Conservation (phyloP, 2,888 invertebrate genomes). For the Lypha dubia region DNA sequence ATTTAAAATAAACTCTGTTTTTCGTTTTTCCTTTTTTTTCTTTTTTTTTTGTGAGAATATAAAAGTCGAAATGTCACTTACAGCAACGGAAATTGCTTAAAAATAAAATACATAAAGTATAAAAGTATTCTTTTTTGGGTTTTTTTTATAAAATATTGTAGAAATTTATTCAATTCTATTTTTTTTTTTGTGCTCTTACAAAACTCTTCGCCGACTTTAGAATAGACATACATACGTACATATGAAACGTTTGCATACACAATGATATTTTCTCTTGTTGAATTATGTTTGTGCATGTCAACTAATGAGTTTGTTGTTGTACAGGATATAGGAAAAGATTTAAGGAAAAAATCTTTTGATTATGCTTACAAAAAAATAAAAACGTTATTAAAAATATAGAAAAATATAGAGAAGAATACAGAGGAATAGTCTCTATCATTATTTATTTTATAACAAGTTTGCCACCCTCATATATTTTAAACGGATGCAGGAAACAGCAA, state of each 20-base stretch:
- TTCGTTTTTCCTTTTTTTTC: conserved; percentile 4
- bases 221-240: too few relatives aligned
- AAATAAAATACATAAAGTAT: conserved; percentile 51
- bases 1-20: conserved; percentile 5
- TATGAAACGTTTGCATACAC: neutral
- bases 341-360: conserved; percentile 23
- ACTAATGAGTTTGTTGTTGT: conserved; percentile 67
- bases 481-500: conserved; percentile 81
- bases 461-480: conserved; percentile 53
- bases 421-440: neutral
- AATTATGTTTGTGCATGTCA: conserved; percentile 17
- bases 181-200: too few relatives aligned
- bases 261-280: neutral
- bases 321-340: conserved; percentile 13
- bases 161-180: conserved; percentile 2
- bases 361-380: conserved; percentile 22
- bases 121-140: conserved; percentile 24
- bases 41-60: conserved; percentile 37
- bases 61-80: conserved; percentile 71
- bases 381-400: conserved; percentile 2
- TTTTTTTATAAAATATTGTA: conserved; percentile 51
- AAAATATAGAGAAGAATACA: neutral
- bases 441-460: conserved; percentile 20
- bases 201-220: neutral
- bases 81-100: conserved; percentile 73